phyloP scores from a whole-genome alignment of 2,888 invertebrate genomes.

The Drosophila subsilvestris region DNA sequence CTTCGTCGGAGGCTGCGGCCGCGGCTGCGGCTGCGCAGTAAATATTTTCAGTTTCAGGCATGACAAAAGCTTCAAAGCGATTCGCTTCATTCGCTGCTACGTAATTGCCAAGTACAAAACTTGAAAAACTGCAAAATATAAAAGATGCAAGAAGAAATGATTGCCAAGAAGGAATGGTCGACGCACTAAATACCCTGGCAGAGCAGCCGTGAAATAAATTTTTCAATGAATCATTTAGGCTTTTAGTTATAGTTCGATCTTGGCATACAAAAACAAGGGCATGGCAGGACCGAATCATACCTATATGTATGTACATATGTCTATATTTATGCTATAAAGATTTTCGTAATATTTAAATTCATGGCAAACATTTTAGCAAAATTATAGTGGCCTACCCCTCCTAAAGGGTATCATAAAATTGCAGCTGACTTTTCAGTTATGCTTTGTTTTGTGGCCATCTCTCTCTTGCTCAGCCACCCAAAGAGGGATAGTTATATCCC shows the following conservation, averaged over 20 bases:
- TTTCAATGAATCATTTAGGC: too few species aligned
- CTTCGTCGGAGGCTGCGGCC: slow-evolving; percentile 11
- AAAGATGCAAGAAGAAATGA: slow-evolving; percentile 31
- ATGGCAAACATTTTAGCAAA: background rate
- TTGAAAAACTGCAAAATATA: slow-evolving; percentile 52
- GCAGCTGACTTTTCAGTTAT: slow-evolving; percentile 65
- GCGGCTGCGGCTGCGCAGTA: slow-evolving; percentile 57
- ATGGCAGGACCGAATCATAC: background rate
- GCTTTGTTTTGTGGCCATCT: slow-evolving; percentile 39
- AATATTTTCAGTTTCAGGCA: slow-evolving; percentile 65
- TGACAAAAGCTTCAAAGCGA: slow-evolving; percentile 64
- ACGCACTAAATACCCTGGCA: background rate
- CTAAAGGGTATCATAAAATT: slow-evolving; percentile 45
- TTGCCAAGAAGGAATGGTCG: background rate
- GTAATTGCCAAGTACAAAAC: slow-evolving; percentile 68
- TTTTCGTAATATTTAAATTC: too few species aligned
- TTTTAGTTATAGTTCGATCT: too few species aligned
- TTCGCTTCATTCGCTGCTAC: slow-evolving; percentile 70
- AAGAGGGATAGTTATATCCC: background rate
- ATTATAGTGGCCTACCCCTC: too few species aligned
- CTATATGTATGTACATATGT: too few species aligned
- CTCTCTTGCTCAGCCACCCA: slow-evolving; percentile 17
- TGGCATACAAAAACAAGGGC: background rate
- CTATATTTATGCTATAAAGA: too few species aligned
- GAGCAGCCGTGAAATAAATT: background rate